Evolutionary conservation across 2,888 invertebrate species (phyloP).

Genomic region (Zaprionus lineosus): DNA sequence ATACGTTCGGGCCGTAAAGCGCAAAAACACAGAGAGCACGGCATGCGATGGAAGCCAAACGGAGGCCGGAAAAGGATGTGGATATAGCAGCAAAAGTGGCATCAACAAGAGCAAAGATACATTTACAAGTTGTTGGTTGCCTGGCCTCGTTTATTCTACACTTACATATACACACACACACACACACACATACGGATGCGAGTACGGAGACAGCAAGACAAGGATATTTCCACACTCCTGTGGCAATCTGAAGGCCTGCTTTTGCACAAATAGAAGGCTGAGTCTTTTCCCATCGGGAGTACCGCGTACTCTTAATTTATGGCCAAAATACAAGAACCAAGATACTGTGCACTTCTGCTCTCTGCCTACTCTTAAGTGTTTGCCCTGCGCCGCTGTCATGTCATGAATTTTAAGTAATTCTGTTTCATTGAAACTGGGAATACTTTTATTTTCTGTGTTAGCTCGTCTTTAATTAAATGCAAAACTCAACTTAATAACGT

Average conservation of each 20-base stretch:
- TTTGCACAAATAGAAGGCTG: constrained; percentile 55
- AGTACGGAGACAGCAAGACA: background rate
- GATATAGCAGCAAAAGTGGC: constrained; percentile 15
- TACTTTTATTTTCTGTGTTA: too few species aligned
- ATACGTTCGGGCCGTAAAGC: constrained; percentile 52
- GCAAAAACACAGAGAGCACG: constrained; percentile 30
- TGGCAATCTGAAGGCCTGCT: constrained; percentile 29
- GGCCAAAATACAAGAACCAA: constrained; percentile 48
- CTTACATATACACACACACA: constrained; percentile 19
- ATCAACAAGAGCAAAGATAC: constrained; percentile 37
- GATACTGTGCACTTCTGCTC: constrained; percentile 12
- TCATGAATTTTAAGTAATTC: constrained; percentile 71
- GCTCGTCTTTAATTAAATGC: constrained; percentile 26
- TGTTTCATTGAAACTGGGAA: constrained; percentile 13
- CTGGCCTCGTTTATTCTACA: constrained; percentile 45
- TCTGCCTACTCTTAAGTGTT: constrained; percentile 55
- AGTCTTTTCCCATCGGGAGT: constrained; percentile 22
- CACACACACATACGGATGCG: too few species aligned
- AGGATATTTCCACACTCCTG: constrained; percentile 37
- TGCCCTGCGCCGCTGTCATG: constrained; percentile 31
- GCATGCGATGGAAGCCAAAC: constrained; percentile 24
- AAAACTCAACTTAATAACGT: too few species aligned
- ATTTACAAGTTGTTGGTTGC: constrained; percentile 57
- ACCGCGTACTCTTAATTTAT: constrained; percentile 66
- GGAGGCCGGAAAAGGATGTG: constrained; percentile 50